Evolutionary conservation across 2,797 vertebrate species (phyloP).

Genomic region (Myiotriccus ornatus): DNA sequence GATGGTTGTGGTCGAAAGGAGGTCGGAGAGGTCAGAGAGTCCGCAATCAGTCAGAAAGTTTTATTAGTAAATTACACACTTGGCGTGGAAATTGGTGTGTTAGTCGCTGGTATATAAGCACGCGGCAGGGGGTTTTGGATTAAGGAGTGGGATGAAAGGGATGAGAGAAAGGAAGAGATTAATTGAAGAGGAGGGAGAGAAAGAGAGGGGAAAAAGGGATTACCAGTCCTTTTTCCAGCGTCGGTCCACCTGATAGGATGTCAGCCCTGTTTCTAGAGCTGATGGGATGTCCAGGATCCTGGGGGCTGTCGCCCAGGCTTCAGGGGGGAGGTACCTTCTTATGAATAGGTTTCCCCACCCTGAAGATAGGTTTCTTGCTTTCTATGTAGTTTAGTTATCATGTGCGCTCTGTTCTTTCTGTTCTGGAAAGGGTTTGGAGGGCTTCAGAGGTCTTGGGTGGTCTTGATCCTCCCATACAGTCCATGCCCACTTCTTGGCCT

Average conservation of each 20-base stretch:
- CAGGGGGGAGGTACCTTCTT: background rate
- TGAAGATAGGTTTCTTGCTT: background rate
- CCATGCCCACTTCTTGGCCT: background rate
- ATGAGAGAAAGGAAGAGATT: too few species aligned
- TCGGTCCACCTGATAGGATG: background rate
- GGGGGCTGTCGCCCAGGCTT: background rate
- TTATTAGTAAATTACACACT: background rate
- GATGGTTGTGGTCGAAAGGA: background rate
- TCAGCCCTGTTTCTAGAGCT: background rate
- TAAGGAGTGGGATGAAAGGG: background rate
- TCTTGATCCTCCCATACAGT: background rate
- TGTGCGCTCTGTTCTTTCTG: background rate
- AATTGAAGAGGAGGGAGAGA: too few species aligned
- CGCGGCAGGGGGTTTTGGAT: background rate
- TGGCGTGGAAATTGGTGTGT: background rate
- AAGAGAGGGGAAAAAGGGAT: background rate
- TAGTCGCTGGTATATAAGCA: background rate
- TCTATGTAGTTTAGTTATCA: background rate
- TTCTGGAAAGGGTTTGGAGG: background rate
- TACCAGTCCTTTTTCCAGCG: background rate
- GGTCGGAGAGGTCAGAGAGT: background rate
- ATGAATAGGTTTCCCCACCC: background rate
- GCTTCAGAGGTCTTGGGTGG: fast-evolving
- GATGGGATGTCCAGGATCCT: background rate
- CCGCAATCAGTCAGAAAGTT: background rate